These are phyloP conservation scores for Natator depressus DNA, from an alignment of 2,113 vertebrate species.

Conservation along the genomic window DNA sequence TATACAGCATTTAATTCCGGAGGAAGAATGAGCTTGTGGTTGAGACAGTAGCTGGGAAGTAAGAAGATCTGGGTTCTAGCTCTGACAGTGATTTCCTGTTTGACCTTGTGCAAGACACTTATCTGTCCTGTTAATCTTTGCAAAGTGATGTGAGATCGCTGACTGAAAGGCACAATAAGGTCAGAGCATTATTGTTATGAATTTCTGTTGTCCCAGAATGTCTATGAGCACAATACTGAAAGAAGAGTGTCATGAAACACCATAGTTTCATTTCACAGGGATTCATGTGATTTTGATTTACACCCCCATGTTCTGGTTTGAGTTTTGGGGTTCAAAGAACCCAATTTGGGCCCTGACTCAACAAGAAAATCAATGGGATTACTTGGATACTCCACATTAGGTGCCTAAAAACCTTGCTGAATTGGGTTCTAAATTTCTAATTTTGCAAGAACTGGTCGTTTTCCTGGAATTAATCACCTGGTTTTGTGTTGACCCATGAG, in stretches of 20 bases:
- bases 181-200: neutral
- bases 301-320: neutral
- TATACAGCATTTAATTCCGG: slow-evolving; percentile 9
- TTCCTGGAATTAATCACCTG: neutral
- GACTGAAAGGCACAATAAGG: neutral
- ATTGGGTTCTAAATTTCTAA: neutral
- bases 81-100: slow-evolving; percentile 18
- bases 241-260: neutral
- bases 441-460: neutral
- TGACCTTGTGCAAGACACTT: slow-evolving; percentile 1
- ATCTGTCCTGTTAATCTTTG: slow-evolving; percentile 20
- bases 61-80: slow-evolving; percentile 6
- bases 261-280: neutral
- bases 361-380: neutral
- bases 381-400: neutral
- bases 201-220: neutral
- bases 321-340: slow-evolving; percentile 4
- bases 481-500: slow-evolving; percentile 31
- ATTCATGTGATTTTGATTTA: neutral
- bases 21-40: slow-evolving; percentile 5
- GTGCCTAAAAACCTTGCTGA: neutral
- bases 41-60: neutral
- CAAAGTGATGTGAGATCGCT: neutral
- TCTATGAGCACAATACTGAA: neutral
- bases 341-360: neutral